Evolutionary conservation across 2,888 invertebrate genomes (phyloP), one percentile per base, ranked within the genome.

Genomic region (Listrodromus nycthemerus): DNA sequence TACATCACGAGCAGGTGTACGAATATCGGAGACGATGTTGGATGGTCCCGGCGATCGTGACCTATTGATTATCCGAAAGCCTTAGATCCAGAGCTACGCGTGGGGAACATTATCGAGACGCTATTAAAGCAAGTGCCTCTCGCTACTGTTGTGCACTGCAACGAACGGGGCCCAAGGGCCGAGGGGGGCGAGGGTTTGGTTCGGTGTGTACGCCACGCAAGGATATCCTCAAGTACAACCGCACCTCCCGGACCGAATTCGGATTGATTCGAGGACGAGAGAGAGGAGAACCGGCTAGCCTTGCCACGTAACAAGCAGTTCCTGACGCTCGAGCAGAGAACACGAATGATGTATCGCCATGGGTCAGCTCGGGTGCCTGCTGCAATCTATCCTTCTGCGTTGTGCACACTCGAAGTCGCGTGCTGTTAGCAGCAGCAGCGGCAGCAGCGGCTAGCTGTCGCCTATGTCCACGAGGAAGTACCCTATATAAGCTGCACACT

Each of bases 301-400:
- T 41, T 10, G 69, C 63, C 33, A 58, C 77, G 70, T 71, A 79
- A 79, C 81, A 82, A 81, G 75, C 84, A 79, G 75, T 81, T 75
- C 66, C 81, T 81, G 74, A 61, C 71, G 75, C 70, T 61, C 74
- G 70, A 61, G 50, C 75, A 55, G 78, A 79, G 65, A 82, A 79
- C 78, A 50, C 78, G 79, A 81, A 81, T 84, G 84, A 84, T 78
- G 81, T 84, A 82, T 84, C 81, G 71, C 66, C 66, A 52, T 79
- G 84, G 81, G 79, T 81, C 78, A 80, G 73, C 80, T 75, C 73
- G 58, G 81, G 78, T 75, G 71, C 81, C 79, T 66, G 75, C 61
- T 84, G 84, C 78, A 79, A 84, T 79, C 81, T 79, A 81, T 84
- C 84, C 81, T 84, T 81, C 81, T 70, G 74, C 81, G 81, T 78